phyloP scores from a whole-genome alignment of 1,140 invertebrate species.

The Oryzaephilus surinamensis region DNA sequence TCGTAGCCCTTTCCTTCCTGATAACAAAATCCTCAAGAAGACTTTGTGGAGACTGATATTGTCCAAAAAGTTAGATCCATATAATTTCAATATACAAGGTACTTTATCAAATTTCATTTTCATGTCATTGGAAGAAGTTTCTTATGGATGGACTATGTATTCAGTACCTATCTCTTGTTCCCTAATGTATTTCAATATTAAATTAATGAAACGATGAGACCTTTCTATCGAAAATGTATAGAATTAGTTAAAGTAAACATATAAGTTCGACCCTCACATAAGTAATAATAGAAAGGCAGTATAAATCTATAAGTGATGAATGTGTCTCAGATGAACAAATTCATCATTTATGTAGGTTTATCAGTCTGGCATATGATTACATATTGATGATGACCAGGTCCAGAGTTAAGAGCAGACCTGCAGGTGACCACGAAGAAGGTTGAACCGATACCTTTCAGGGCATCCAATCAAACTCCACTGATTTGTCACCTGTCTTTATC shows the following conservation, averaged over 20 bases:
- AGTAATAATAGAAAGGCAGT: conserved; percentile 12
- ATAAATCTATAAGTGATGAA: conserved; percentile 24
- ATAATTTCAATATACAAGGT: too few species aligned
- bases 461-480: conserved; percentile 30
- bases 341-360: conserved; percentile 25
- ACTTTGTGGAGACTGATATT: too few species aligned
- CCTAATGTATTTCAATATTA: too few species aligned
- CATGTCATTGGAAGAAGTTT: too few species aligned
- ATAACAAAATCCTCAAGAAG: too few species aligned
- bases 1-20: too few species aligned
- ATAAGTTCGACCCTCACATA: conserved; percentile 9
- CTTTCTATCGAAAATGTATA: conserved; percentile 13
- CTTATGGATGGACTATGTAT: too few species aligned
- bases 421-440: conserved; percentile 26
- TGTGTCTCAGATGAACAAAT: conserved; percentile 21
- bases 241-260: conserved; percentile 9
- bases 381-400: conserved; percentile 23
- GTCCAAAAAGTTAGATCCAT: too few species aligned
- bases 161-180: too few species aligned
- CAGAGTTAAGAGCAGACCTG: conserved; percentile 8
- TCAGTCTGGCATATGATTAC: conserved; percentile 17
- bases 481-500: conserved; percentile 32
- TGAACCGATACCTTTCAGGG: conserved; percentile 20
- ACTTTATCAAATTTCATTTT: too few species aligned
- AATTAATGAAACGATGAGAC: too few species aligned